Percentiles rank a stretch among this genome's conserved stretches.
phyloP scores from a whole-genome alignment of 64 coral and sea anemone species.

The Stichodactyla mertensii region DNA sequence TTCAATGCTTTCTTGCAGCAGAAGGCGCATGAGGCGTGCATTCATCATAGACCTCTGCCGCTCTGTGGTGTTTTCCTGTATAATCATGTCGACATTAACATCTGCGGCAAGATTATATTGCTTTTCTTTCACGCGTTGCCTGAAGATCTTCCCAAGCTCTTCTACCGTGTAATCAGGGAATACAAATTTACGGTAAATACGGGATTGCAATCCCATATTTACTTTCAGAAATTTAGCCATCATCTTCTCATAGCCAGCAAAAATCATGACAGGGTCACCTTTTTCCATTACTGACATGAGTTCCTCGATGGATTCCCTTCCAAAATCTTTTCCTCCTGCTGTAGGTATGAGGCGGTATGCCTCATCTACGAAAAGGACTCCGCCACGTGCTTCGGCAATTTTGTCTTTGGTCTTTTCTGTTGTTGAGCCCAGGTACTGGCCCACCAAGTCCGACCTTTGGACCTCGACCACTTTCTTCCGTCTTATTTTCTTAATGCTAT shows the following conservation, averaged over 20 bases:
- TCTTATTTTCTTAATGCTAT: conserved; percentile 34
- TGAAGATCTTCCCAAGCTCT: conserved; percentile 27
- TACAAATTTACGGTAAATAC: conserved; percentile 25
- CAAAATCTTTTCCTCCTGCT: conserved; percentile 33
- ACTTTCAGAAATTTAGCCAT: conserved; percentile 27
- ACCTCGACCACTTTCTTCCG: conserved; percentile 52
- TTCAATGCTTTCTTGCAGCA: conserved; percentile 18
- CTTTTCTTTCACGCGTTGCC: not conserved
- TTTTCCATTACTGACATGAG: conserved; percentile 40
- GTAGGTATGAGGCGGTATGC: conserved; percentile 22
- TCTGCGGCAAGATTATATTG: not conserved
- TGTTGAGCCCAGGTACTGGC: conserved; percentile 39
- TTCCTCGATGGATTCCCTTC: conserved; percentile 35
- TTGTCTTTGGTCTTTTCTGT: conserved; percentile 24
- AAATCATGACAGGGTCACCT: conserved; percentile 47
- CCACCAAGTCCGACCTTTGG: conserved; percentile 33
- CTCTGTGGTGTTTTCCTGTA: not conserved
- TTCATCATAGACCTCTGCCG: conserved; percentile 25
- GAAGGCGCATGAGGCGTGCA: conserved; percentile 28
- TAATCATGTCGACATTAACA: not conserved
- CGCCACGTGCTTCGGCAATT: conserved; percentile 22
- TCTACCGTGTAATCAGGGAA: conserved; percentile 41
- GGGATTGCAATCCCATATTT: conserved; percentile 27
- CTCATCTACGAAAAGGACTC: conserved; percentile 43
- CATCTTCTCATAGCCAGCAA: conserved; percentile 36